A percentile compares a stretch with the other conserved stretches of the same genome.
Evolutionary conservation across 2,113 vertebrate genomes (phyloP).

Genomic region (Sorex fumeus): DNA sequence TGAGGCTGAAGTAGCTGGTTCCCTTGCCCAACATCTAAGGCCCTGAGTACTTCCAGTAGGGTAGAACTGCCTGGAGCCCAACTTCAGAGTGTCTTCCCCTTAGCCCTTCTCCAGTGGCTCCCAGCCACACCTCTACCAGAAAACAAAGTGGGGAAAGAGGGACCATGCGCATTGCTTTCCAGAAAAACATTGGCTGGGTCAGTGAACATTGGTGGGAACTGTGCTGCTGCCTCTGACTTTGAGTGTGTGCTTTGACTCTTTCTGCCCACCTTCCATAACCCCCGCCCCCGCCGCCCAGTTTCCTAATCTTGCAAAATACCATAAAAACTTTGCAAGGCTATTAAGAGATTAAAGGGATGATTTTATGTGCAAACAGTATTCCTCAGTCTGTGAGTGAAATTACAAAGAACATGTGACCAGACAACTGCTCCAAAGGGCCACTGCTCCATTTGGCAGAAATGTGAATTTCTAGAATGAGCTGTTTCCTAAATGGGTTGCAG

Average conservation of each 20-base stretch:
- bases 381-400: slow-evolving; percentile 43
- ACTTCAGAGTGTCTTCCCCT: background rate
- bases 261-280: too few relatives aligned
- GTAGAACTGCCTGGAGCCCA: background rate
- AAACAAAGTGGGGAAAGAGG: background rate
- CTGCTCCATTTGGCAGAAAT: background rate
- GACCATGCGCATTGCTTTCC: background rate
- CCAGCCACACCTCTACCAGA: background rate
- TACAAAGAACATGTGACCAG: background rate
- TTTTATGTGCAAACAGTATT: slow-evolving; percentile 41
- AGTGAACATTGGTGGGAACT: background rate
- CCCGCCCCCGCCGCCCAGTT: background rate
- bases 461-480: slow-evolving; percentile 9
- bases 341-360: slow-evolving; percentile 59
- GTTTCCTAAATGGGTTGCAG: background rate
- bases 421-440: background rate
- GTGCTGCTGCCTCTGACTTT: slow-evolving; percentile 17
- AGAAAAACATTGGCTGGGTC: background rate
- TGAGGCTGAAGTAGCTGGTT: background rate
- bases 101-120: background rate
- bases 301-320: slow-evolving; percentile 67
- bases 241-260: slow-evolving; percentile 28
- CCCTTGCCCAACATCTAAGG: background rate
- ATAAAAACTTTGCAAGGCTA: slow-evolving; percentile 56
- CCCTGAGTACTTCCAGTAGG: background rate